phyloP scores from a whole-genome alignment of 2,797 vertebrate species.

The Hydrocynus forskahlii region DNA sequence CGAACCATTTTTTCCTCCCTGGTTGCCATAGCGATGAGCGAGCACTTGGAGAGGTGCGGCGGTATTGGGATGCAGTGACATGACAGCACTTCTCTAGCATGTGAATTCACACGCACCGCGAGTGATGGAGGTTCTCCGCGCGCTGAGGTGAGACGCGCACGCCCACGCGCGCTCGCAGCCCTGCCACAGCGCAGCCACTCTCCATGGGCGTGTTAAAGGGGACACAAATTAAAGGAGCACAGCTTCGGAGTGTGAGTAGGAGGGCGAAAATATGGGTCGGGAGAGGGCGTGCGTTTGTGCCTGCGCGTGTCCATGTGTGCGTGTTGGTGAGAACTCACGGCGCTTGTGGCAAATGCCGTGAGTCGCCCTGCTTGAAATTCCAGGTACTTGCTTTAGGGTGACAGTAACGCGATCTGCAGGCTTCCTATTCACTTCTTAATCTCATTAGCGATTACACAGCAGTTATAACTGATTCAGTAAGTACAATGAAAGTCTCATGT shows the following conservation, averaged over 20 bases:
- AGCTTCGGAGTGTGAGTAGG: constrained; percentile 16
- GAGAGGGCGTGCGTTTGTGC: constrained; percentile 6
- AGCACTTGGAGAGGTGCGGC: constrained; percentile 62
- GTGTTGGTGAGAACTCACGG: neutral
- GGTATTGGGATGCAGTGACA: constrained; percentile 64
- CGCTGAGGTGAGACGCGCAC: constrained; percentile 59
- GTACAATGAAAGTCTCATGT: neutral
- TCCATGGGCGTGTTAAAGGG: constrained; percentile 35
- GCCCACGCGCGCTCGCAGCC: constrained; percentile 40
- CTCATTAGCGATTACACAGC: neutral
- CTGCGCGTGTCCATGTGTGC: neutral
- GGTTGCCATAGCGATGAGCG: constrained; percentile 64
- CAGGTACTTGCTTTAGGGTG: neutral
- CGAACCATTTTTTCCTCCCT: constrained; percentile 57
- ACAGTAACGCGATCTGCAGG: neutral
- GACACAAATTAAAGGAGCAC: constrained; percentile 28
- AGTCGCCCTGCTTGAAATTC: neutral
- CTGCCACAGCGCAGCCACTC: constrained; percentile 40
- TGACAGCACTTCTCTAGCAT: constrained; percentile 61
- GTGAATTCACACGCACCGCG: constrained; percentile 61
- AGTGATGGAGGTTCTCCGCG: constrained; percentile 58
- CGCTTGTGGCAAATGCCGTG: neutral
- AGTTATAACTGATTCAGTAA: neutral
- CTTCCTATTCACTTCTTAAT: neutral
- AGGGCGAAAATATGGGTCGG: constrained; percentile 6